Base-by-base conservation (phyloP, 2,797 vertebrate species). In the Pipistrellus kuhlii region DNA sequence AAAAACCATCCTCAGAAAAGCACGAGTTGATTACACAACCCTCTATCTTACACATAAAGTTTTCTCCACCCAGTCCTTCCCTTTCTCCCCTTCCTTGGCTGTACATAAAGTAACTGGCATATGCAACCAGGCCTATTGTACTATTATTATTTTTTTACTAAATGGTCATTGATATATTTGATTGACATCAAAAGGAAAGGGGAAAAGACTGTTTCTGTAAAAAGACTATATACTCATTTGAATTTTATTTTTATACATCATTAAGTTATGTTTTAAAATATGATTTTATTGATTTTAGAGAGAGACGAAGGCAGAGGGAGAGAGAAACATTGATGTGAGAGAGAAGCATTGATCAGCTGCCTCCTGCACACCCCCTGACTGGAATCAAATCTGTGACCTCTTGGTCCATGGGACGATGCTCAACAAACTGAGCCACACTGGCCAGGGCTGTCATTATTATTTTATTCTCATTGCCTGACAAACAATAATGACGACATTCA, bases 121-220 rank as follows among this genome's bases (percentile, higher is more conserved):
- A 32, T 75, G 85, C 76, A 41, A 59, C 25, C 35, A 73, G 21
- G 30, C n/a, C 46, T 84, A 14, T 73, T 53, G 23, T 73, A 25
- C 25, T 30, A 8, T 25, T 53, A 32, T 41, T 62, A 18, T 75
- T 87, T 75, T 68, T 64, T 68, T 71, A 48, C 35, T 32, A 87
- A 88, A 46, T 23, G 62, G 55, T n/a, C 66, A 80, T 3, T 23
- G 51, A 51, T 62, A 27, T 51, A 30, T 27, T 27, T 53, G 14
- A 25, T 13, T 57, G 55, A 66, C 62, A 72, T 77, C 30, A 41
- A 83, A 85, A 93, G 57, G 78, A 95, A 72, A 59, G 71, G 69
- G 59, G 46, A 17, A 75, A 68, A 85, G 32, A 15, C 27, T 48
- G 2, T n/a, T 83, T 85, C 48, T 72, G 9, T 27, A 46, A 86